A percentile compares a stretch with the other conserved stretches of the same genome.
Evolutionary conservation across 2,113 vertebrate species (phyloP).

Genomic region (Marmota monax): DNA sequence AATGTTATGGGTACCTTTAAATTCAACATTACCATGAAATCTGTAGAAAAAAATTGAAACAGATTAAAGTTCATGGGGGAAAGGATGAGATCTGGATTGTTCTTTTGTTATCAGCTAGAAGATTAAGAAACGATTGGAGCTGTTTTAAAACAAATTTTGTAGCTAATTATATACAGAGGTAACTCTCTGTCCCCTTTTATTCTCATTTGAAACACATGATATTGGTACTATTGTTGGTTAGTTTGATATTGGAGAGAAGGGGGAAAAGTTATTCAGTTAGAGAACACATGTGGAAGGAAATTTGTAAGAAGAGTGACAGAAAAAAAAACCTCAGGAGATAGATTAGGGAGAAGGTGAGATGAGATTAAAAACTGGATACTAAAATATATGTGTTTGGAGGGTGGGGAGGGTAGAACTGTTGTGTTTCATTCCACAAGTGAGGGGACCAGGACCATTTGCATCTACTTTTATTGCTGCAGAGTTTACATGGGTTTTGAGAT

Average conservation of each 20-base stretch:
- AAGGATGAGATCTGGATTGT: background rate
- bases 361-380: background rate
- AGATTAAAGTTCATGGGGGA: background rate
- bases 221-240: background rate
- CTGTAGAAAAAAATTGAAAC: background rate
- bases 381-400: background rate
- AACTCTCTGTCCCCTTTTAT: background rate
- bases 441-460: background rate
- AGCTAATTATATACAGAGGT: background rate
- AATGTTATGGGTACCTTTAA: background rate
- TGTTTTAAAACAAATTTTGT: constrained; percentile 42
- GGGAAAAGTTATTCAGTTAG: background rate
- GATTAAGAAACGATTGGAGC: background rate
- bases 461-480: background rate
- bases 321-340: constrained; percentile 3
- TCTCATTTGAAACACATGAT: background rate
- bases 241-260: constrained; percentile 10
- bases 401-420: background rate
- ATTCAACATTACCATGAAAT: background rate
- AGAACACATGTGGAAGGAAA: background rate
- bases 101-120: background rate
- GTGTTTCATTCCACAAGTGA: background rate
- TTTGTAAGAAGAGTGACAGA: background rate
- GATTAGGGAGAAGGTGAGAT: background rate
- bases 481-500: background rate